A percentile compares a stretch with the other conserved stretches of the same genome.
Conservation (phyloP, 2,113 vertebrate genomes). For the Athene cunicularia region DNA sequence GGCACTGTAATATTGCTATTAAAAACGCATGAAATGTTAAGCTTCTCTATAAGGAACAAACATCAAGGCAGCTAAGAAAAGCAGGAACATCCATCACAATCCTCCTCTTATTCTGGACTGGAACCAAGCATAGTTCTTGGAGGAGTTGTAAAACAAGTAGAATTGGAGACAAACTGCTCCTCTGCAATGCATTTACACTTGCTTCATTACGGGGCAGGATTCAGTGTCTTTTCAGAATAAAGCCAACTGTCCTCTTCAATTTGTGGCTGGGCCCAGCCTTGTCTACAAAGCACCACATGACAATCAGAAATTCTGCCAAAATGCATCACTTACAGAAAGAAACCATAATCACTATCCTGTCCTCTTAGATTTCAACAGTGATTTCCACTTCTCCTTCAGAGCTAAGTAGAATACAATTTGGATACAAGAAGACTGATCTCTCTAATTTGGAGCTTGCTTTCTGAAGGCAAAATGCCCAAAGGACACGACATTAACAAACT, state of each 20-base stretch:
- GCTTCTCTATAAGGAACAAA: background rate
- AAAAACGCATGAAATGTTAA: background rate
- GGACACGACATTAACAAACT: background rate
- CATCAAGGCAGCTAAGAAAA: background rate
- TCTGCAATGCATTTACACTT: background rate
- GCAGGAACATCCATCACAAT: background rate
- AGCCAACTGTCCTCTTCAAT: conserved; percentile 15
- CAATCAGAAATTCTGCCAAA: background rate
- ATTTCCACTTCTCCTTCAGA: background rate
- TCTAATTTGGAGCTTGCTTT: background rate
- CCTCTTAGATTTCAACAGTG: background rate
- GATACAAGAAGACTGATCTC: background rate
- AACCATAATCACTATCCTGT: background rate
- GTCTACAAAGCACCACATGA: background rate
- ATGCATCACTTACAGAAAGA: background rate
- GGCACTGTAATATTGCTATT: background rate
- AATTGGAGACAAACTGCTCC: background rate
- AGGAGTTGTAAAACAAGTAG: background rate
- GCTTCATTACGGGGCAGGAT: background rate
- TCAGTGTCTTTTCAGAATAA: background rate
- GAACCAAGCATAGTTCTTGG: background rate
- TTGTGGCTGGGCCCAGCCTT: conserved; percentile 9
- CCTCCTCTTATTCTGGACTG: background rate
- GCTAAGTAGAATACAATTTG: background rate
- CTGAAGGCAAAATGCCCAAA: background rate